Percentiles rank a stretch among this genome's conserved stretches.
Conservation (phyloP, 2,888 invertebrate genomes). For the Rhamphomyia laevipes region DNA sequence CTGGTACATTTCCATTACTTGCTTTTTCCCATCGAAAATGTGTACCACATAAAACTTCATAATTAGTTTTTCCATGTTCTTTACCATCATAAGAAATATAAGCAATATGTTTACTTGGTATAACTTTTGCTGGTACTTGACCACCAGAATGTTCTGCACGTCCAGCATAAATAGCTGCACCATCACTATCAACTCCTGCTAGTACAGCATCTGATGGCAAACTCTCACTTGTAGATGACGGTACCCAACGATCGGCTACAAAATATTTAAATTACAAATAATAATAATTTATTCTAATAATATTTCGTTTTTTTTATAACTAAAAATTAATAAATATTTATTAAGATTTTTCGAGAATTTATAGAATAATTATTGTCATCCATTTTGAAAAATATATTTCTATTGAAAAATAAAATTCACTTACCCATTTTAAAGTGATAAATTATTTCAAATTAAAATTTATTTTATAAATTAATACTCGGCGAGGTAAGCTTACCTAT, state of each 20-base stretch:
- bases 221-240: constrained; percentile 29
- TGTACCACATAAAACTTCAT: constrained; percentile 32
- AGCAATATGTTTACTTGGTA: constrained; percentile 42
- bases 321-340: too few relatives aligned
- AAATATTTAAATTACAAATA: too few relatives aligned
- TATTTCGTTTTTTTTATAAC: too few relatives aligned
- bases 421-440: too few relatives aligned
- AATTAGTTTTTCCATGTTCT: constrained; percentile 40
- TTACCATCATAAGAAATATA: constrained; percentile 41
- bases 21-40: constrained; percentile 25
- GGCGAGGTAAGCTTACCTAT: too few relatives aligned
- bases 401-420: too few relatives aligned
- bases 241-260: constrained; percentile 23
- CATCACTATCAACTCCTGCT: constrained; percentile 24
- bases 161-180: constrained; percentile 25
- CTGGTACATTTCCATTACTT: constrained; percentile 19
- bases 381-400: too few relatives aligned
- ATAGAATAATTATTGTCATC: too few relatives aligned
- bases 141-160: constrained; percentile 26
- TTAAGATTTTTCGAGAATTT: too few relatives aligned
- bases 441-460: too few relatives aligned
- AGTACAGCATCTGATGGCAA: constrained; percentile 18
- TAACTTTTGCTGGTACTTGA: constrained; percentile 46
- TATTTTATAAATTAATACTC: too few relatives aligned
- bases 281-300: too few relatives aligned